phyloP scores from a whole-genome alignment of 2,888 invertebrate species.

The Cataglyphis altisquamis region DNA sequence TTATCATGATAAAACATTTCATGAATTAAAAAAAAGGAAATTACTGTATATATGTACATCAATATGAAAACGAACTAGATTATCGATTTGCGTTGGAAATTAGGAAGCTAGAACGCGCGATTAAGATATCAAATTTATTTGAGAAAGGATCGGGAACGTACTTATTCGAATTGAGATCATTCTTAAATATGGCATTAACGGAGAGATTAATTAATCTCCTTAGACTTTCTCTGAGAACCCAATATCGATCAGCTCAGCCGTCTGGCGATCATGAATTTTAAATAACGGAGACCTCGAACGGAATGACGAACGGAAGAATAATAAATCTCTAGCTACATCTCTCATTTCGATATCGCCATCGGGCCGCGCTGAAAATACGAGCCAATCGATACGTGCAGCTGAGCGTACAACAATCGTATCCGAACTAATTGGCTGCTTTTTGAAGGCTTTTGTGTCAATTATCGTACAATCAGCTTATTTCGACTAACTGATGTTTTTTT shows the following conservation, averaged over 20 bases:
- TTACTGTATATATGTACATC: no score
- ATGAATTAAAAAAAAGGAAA: background rate
- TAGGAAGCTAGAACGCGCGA: background rate
- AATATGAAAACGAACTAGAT: background rate
- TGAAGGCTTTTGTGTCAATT: slow-evolving; percentile 69
- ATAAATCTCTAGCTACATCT: slow-evolving; percentile 51
- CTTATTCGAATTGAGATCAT: slow-evolving; percentile 43
- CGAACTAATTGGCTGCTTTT: slow-evolving; percentile 69
- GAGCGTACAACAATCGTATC: slow-evolving; percentile 66
- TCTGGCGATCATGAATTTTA: slow-evolving; percentile 60
- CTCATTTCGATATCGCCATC: slow-evolving; percentile 50
- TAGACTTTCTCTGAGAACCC: slow-evolving; percentile 49
- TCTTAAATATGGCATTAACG: slow-evolving; percentile 49
- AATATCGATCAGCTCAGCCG: slow-evolving; percentile 50
- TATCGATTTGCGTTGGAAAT: slow-evolving; percentile 2
- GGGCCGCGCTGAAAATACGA: slow-evolving; percentile 52
- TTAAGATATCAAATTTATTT: background rate
- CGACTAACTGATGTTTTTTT: slow-evolving; percentile 61
- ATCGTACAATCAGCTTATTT: slow-evolving; percentile 66
- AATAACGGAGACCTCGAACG: slow-evolving; percentile 51
- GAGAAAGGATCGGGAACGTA: background rate
- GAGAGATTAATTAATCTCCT: slow-evolving; percentile 44
- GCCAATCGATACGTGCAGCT: slow-evolving; percentile 67
- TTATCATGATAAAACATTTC: background rate
- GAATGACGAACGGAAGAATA: slow-evolving; percentile 47